These are phyloP conservation scores for Sporophila hypoxantha DNA, from an alignment of 2,113 vertebrate genomes.

Conservation along the genomic window DNA sequence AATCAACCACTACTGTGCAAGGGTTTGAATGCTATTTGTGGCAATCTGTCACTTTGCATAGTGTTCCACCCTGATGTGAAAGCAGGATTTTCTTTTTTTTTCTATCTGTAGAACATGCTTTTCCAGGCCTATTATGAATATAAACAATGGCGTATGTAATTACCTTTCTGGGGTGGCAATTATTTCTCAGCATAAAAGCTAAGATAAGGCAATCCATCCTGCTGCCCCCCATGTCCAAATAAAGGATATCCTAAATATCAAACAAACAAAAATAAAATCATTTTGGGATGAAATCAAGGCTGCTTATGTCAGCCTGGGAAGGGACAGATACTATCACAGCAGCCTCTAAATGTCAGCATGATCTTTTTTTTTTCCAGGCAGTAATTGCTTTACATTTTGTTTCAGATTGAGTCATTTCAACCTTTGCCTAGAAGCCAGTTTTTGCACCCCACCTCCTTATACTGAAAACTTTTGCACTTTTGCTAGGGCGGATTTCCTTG, in stretches of 20 bases:
- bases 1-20: conserved; percentile 42
- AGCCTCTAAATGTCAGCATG: conserved; percentile 57
- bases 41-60: conserved; percentile 64
- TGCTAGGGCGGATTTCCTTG: conserved; percentile 52
- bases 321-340: conserved; percentile 64
- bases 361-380: conserved; percentile 24
- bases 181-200: conserved; percentile 66
- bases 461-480: conserved; percentile 56
- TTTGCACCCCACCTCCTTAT: conserved; percentile 41
- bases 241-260: not conserved
- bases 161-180: conserved; percentile 74
- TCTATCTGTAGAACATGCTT: conserved; percentile 60
- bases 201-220: conserved; percentile 48
- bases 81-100: conserved; percentile 53
- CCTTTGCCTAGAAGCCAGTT: conserved; percentile 56
- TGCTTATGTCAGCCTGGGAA: conserved; percentile 60
- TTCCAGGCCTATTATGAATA: conserved; percentile 70
- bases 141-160: conserved; percentile 77
- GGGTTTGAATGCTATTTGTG: conserved; percentile 60
- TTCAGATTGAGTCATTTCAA: conserved; percentile 62
- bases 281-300: conserved; percentile 66
- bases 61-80: conserved; percentile 59
- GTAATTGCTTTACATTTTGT: conserved; percentile 60
- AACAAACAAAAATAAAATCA: conserved; percentile 44
- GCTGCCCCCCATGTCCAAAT: not conserved